Evolutionary conservation across 2,797 vertebrate genomes (phyloP).

Genomic region (Hylomyscus alleni): DNA sequence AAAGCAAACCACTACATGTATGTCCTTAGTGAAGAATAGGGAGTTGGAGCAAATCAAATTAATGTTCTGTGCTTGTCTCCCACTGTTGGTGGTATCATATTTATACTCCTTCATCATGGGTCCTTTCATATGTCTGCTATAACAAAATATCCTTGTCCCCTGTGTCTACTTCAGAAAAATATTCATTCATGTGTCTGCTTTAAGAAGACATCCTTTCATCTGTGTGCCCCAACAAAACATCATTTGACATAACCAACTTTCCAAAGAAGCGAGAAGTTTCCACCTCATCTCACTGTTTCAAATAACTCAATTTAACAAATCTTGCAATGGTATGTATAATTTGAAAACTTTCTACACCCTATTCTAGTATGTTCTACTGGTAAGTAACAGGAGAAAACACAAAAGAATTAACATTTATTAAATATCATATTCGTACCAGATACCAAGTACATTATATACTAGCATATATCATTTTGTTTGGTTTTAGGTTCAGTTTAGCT

Average conservation of each 20-base stretch:
- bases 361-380: constrained; percentile 16
- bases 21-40: not conserved
- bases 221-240: not conserved
- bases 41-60: not conserved
- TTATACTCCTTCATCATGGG: not conserved
- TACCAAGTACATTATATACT: not conserved
- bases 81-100: not conserved
- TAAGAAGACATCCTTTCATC: not conserved
- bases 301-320: constrained; percentile 22
- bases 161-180: not conserved
- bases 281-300: not conserved
- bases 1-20: too few relatives aligned
- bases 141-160: not conserved
- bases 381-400: not conserved
- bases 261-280: not conserved
- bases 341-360: constrained; percentile 21
- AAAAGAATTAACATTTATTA: not conserved
- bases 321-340: not conserved
- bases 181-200: not conserved
- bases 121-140: not conserved
- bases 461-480: not conserved
- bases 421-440: not conserved
- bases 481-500: not conserved
- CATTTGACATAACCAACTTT: not conserved
- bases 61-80: not conserved